phyloP scores from a whole-genome alignment of 2,888 invertebrate genomes.

The Catocala fraxini region DNA sequence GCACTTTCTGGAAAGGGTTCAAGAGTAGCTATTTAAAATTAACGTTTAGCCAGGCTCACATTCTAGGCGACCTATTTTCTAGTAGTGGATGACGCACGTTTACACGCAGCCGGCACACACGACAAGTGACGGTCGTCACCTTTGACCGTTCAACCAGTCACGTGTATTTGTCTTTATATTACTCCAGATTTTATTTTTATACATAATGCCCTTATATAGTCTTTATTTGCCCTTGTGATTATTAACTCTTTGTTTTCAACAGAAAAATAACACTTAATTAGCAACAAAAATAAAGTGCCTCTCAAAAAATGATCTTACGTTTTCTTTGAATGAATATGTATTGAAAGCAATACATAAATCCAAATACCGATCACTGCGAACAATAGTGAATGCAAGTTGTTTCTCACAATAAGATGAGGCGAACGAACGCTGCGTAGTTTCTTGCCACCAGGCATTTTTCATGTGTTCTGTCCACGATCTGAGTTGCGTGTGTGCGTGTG shows the following conservation, averaged over 20 bases:
- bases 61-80: conserved; percentile 29
- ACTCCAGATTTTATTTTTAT: conserved; percentile 9
- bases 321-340: neutral
- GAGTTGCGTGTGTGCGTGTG: conserved; percentile 52
- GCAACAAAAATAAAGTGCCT: no score
- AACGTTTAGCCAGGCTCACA: neutral
- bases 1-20: no score
- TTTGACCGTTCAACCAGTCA: conserved; percentile 52
- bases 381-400: conserved; percentile 56
- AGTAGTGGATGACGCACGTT: conserved; percentile 43
- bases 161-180: conserved; percentile 40
- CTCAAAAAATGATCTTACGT: no score
- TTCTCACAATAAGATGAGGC: conserved; percentile 66
- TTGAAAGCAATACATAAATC: conserved; percentile 31
- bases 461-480: conserved; percentile 57
- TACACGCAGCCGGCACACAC: conserved; percentile 37
- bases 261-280: no score
- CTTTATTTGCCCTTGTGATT: no score
- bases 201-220: neutral
- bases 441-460: conserved; percentile 66
- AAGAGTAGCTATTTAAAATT: neutral
- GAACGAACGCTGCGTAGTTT: conserved; percentile 72
- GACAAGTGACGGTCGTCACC: conserved; percentile 58
- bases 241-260: no score
- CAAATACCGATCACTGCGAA: conserved; percentile 49